Conservation (phyloP, 1,140 invertebrate species). For the Mycetomoellerius zeteki region DNA sequence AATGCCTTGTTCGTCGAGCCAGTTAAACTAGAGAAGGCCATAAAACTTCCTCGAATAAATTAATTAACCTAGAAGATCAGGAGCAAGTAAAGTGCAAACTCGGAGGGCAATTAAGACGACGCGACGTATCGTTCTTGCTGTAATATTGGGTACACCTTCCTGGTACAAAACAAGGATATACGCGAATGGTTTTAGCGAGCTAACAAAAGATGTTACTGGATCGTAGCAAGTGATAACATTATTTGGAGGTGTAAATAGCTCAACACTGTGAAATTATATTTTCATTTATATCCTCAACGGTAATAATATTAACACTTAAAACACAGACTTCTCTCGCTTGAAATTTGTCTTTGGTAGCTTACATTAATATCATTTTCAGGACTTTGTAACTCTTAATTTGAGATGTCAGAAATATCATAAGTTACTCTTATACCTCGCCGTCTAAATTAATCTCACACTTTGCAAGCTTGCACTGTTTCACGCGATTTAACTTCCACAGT, state of each 20-base stretch:
- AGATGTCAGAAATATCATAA: constrained; percentile 16
- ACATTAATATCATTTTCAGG: constrained; percentile 8
- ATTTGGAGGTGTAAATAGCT: background rate
- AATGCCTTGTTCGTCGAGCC: constrained; percentile 34
- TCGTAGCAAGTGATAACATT: background rate
- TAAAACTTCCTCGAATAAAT: constrained; percentile 69
- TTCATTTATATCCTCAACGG: background rate
- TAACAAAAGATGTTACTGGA: background rate
- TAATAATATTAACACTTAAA: constrained; percentile 27
- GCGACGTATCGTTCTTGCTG: constrained; percentile 54
- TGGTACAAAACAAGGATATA: background rate
- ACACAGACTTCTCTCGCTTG: background rate
- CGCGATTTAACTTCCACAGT: constrained; percentile 39
- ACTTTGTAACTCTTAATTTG: constrained; percentile 42
- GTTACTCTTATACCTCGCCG: constrained; percentile 5
- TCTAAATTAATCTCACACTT: constrained; percentile 42
- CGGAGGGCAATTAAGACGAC: constrained; percentile 47
- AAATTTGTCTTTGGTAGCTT: constrained; percentile 8
- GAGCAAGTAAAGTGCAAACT: constrained; percentile 44
- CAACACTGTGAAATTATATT: background rate
- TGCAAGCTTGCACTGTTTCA: background rate
- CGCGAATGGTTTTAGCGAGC: constrained; percentile 10
- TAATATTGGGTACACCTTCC: constrained; percentile 27
- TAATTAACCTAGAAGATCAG: constrained; percentile 63
- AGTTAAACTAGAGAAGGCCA: constrained; percentile 33